phyloP scores from a whole-genome alignment of 2,888 invertebrate species.

The Morpho helenor region DNA sequence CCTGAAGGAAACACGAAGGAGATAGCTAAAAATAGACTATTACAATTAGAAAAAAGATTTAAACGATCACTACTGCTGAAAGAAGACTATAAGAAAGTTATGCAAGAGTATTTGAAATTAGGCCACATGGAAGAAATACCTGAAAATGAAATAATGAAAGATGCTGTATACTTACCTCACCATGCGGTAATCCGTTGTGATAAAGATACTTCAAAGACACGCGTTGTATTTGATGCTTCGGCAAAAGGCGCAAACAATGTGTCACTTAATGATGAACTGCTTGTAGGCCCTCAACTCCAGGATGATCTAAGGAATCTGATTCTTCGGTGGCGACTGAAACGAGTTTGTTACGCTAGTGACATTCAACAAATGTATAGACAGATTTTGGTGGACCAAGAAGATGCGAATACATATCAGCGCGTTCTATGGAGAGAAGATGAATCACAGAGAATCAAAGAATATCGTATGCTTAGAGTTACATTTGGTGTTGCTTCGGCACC shows the following conservation, averaged over 20 bases:
- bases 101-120: conserved; percentile 12
- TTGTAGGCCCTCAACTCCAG: conserved; percentile 21
- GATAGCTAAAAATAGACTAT: conserved; percentile 3
- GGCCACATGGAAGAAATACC: conserved; percentile 9
- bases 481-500: conserved; percentile 31
- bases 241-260: conserved; percentile 12
- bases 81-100: conserved; percentile 2
- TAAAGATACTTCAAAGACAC: conserved; percentile 13
- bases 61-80: conserved; percentile 1
- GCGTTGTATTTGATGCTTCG: conserved; percentile 20
- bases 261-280: conserved; percentile 17
- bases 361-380: conserved; percentile 36
- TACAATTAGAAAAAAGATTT: conserved; percentile 1
- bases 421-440: not conserved
- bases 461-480: conserved; percentile 27
- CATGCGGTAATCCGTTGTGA: conserved; percentile 15
- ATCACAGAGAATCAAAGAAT: conserved; percentile 16
- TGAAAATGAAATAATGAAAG: not conserved
- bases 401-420: not conserved
- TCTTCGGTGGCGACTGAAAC: conserved; percentile 30
- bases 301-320: conserved; percentile 31
- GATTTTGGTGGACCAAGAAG: conserved; percentile 25
- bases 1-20: conserved; percentile 1
- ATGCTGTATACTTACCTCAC: conserved; percentile 19
- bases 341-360: conserved; percentile 30